A percentile compares a stretch with the other conserved stretches of the same genome.
Conservation (phyloP, 2,888 invertebrate genomes). For the Napeogenes sylphis region DNA sequence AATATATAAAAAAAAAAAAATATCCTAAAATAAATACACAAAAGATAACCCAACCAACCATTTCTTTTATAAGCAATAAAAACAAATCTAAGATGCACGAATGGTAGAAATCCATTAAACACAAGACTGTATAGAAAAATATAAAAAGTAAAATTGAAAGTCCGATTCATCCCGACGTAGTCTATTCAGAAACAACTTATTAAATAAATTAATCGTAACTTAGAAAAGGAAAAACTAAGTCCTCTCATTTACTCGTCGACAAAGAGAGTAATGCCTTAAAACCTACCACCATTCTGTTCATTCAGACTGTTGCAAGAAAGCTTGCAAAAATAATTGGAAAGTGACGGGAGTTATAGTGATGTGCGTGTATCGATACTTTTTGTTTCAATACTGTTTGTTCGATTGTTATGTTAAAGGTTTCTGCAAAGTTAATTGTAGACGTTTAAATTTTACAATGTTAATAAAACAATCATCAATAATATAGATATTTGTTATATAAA, state of each 20-base stretch:
- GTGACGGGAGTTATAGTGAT: slow-evolving; percentile 53
- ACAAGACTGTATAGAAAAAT: slow-evolving; percentile 39
- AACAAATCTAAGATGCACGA: slow-evolving; percentile 28
- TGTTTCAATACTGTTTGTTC: background rate
- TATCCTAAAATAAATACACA: background rate
- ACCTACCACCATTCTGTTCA: slow-evolving; percentile 59
- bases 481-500: too few relatives aligned
- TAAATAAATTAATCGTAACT: slow-evolving; percentile 75
- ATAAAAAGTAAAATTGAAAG: slow-evolving; percentile 57
- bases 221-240: slow-evolving; percentile 69
- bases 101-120: slow-evolving; percentile 32
- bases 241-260: slow-evolving; percentile 52
- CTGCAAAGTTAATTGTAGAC: too few relatives aligned
- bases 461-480: too few relatives aligned
- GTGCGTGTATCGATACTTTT: slow-evolving; percentile 27
- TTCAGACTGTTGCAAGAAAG: slow-evolving; percentile 68
- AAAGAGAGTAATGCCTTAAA: slow-evolving; percentile 72
- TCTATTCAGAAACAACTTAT: slow-evolving; percentile 74
- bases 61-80: background rate
- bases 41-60: slow-evolving; percentile 1
- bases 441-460: too few relatives aligned
- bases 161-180: slow-evolving; percentile 60
- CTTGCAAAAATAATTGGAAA: slow-evolving; percentile 76
- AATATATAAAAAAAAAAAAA: too few relatives aligned
- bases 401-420: too few relatives aligned